Conservation (phyloP, 2,113 vertebrate species). For the Gobio gobio region DNA sequence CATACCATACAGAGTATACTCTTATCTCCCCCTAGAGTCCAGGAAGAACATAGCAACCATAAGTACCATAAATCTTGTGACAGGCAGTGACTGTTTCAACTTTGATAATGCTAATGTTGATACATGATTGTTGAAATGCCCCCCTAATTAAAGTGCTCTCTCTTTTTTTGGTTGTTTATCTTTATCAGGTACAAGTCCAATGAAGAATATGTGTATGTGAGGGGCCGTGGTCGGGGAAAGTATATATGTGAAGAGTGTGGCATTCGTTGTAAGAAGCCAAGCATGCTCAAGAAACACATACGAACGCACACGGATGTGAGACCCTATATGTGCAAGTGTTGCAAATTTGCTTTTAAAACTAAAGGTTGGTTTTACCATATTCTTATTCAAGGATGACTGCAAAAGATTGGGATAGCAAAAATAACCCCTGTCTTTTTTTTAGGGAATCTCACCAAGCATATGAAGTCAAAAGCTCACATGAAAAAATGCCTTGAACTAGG, state of each 20-base stretch:
- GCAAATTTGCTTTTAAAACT: conserved; percentile 99
- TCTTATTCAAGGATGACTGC: background rate
- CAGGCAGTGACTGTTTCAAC: too few species aligned
- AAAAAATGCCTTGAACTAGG: conserved; percentile 98
- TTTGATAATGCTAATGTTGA: conserved; percentile 6
- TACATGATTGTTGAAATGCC: background rate
- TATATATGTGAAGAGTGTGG: conserved; percentile 99
- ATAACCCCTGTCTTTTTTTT: background rate
- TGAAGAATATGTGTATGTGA: conserved; percentile 97
- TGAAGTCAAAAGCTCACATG: conserved; percentile 99
- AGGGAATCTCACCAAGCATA: conserved; percentile 99
- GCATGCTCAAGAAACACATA: conserved; percentile 99
- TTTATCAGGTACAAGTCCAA: conserved; percentile 92
- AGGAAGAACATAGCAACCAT: too few species aligned
- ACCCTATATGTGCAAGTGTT: conserved; percentile 95
- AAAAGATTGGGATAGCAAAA: background rate
- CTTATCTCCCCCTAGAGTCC: too few species aligned
- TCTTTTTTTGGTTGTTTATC: conserved; percentile 26
- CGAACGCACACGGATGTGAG: conserved; percentile 96
- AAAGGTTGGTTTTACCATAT: conserved; percentile 84
- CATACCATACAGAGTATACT: too few species aligned
- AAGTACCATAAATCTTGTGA: too few species aligned
- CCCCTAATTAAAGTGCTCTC: background rate
- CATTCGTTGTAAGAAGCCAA: conserved; percentile 98
- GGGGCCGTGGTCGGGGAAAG: conserved; percentile 95